phyloP scores from a whole-genome alignment of 2,797 vertebrate genomes.

The Telmatherina bonti region DNA sequence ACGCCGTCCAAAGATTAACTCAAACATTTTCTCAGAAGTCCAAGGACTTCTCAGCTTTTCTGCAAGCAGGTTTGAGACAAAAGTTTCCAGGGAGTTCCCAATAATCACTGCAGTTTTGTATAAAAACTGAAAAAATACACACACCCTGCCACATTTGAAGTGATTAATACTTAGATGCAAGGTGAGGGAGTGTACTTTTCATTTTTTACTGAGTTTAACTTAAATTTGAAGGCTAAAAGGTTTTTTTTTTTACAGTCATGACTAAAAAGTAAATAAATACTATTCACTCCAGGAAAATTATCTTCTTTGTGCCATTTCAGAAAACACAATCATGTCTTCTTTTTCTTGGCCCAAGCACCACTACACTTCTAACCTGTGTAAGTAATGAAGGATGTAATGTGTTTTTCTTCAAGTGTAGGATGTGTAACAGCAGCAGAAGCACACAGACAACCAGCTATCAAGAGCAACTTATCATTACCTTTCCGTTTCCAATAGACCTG shows the following conservation, averaged over 20 bases:
- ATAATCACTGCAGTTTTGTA: conserved; percentile 6
- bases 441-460: conserved; percentile 30
- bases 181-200: too few relatives aligned
- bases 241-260: conserved; percentile 4
- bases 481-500: conserved; percentile 18
- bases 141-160: conserved; percentile 20
- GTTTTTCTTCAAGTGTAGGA: background rate
- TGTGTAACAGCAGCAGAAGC: background rate
- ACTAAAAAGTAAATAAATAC: conserved; percentile 13
- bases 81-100: conserved; percentile 21
- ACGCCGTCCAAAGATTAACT: conserved; percentile 38
- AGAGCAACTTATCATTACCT: conserved; percentile 28
- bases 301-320: background rate
- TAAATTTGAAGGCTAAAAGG: background rate
- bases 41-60: conserved; percentile 42
- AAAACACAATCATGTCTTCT: background rate
- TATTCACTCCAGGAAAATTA: background rate
- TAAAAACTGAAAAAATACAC: conserved; percentile 17
- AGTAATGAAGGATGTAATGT: background rate
- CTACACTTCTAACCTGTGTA: background rate
- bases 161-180: conserved; percentile 33
- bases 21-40: conserved; percentile 33
- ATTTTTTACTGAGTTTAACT: too few relatives aligned
- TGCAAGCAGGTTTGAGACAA: conserved; percentile 44
- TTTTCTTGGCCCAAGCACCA: background rate